A percentile compares a stretch with the other conserved stretches of the same genome.
phyloP scores from a whole-genome alignment of 2,888 invertebrate genomes.

The Camponotus fellah region DNA sequence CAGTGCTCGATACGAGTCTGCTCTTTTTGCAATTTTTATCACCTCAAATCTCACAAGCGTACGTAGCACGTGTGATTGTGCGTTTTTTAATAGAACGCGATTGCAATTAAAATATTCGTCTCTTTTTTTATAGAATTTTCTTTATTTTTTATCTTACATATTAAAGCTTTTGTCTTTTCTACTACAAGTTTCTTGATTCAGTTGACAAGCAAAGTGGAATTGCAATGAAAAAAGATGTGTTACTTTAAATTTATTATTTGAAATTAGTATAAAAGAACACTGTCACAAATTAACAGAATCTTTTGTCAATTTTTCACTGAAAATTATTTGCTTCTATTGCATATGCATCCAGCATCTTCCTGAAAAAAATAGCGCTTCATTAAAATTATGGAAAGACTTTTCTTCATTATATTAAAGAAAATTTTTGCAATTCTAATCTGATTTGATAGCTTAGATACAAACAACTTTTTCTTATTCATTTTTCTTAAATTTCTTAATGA shows the following conservation, averaged over 20 bases:
- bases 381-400: neutral
- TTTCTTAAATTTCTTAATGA: neutral
- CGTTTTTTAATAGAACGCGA: neutral
- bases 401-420: neutral
- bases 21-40: slow-evolving; percentile 78
- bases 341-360: too few relatives aligned
- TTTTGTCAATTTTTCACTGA: neutral
- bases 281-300: neutral
- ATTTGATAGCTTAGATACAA: neutral
- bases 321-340: too few relatives aligned
- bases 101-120: neutral
- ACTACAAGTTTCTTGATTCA: neutral
- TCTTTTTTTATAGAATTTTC: neutral
- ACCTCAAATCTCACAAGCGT: slow-evolving; percentile 72
- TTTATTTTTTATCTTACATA: neutral
- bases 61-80: slow-evolving; percentile 58
- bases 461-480: neutral
- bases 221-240: neutral
- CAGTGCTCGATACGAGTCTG: slow-evolving; percentile 71
- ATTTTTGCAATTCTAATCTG: neutral
- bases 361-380: too few relatives aligned
- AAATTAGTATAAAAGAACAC: neutral
- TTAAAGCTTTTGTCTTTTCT: neutral
- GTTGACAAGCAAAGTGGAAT: neutral
- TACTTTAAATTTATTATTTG: neutral